A percentile compares a stretch with the other conserved stretches of the same genome.
Conservation (phyloP, 2,888 invertebrate species). For the Antheraea yamamai region DNA sequence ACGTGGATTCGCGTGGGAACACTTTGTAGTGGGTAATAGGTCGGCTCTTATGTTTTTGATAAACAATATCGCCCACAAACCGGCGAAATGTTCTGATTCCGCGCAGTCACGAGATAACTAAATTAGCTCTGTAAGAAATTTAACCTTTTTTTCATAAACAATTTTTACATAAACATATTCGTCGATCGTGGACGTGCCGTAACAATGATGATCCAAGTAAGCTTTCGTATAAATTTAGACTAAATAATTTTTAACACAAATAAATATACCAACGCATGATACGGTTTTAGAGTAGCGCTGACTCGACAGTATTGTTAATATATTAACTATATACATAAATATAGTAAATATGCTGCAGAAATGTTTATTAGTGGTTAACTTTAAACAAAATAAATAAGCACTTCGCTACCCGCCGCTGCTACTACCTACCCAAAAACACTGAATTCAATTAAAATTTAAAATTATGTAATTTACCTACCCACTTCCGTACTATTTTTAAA, state of each 20-base stretch:
- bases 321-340: too few relatives aligned
- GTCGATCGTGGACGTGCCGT: background rate
- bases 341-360: too few relatives aligned
- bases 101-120: slow-evolving; percentile 16
- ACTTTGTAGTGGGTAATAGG: slow-evolving; percentile 21
- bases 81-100: slow-evolving; percentile 17
- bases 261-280: background rate
- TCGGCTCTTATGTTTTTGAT: slow-evolving; percentile 12
- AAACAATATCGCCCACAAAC: slow-evolving; percentile 20
- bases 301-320: too few relatives aligned
- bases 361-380: too few relatives aligned
- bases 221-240: background rate
- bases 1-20: slow-evolving; percentile 16
- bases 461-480: too few relatives aligned
- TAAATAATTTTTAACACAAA: background rate
- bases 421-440: too few relatives aligned
- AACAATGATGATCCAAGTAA: background rate
- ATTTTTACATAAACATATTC: slow-evolving; percentile 7
- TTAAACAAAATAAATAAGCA: too few relatives aligned
- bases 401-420: too few relatives aligned
- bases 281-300: too few relatives aligned
- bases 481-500: too few relatives aligned
- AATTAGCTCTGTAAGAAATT: slow-evolving; percentile 16
- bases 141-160: slow-evolving; percentile 8
- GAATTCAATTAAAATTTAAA: too few relatives aligned